Evolutionary conservation across 2,888 invertebrate species (phyloP), one percentile per base, ranked within the genome.

Genomic region (Xylota sylvarum): DNA sequence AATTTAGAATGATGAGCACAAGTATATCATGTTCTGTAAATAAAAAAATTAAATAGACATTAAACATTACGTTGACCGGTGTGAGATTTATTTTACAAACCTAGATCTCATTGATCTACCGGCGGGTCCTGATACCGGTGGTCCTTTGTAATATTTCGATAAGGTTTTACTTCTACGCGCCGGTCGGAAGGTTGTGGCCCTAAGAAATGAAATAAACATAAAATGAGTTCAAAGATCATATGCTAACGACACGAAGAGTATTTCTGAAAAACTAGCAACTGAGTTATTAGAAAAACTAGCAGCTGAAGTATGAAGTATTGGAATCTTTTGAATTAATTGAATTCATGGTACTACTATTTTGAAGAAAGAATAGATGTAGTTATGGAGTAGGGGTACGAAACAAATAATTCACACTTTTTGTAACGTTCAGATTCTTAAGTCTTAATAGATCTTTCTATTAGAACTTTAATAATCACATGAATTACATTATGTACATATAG

Each of bases 71-170:
- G 12, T 60, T 46, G 35, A 37, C 12, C 12, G 30, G 5, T 52
- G 9, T 0, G 2, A 40, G 2, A 4, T 65, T 19, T 4, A 43
- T 19, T 35, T 4, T 5, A 81, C 81, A 73, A 69, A 86, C 86
- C 86, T 86, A 37, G 86, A 82, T 72, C 86, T 62, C 82, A 74
- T 86, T 1, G 67, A 78, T 64, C 86, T 10, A 4, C 60, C 62
- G 17, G 65, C n/a, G 17, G 52, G 9, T 32, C 46, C 67, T 69
- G 84, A 10, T 14, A 56, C 12, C 50, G 91, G 91, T 37, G 87
- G 87, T 40, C 90, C 89, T 60, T 92, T 92, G 77, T 92, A 92
- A 88, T 92, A 92, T 88, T 91, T 91, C 3, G 92, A 92, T 77
- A 90, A 84, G 0, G 91, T 91, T 88, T 92, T 92, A 87, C 92